A percentile compares a stretch with the other conserved stretches of the same genome.
Conservation (phyloP, 2,797 vertebrate species). For the Trematomus bernacchii region DNA sequence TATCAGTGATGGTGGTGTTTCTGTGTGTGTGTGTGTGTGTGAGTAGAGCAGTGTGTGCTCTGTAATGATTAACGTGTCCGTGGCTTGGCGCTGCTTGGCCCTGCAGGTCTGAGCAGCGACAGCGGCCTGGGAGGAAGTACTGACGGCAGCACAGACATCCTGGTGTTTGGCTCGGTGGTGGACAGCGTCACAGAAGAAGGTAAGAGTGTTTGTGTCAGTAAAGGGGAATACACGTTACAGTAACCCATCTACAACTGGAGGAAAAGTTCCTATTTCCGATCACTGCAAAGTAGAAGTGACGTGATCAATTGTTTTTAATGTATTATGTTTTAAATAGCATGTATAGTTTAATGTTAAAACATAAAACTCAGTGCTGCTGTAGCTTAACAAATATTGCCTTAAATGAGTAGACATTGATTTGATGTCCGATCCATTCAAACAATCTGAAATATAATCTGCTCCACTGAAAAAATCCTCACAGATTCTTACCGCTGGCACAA, state of each 20-base stretch:
- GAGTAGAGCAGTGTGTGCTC: conserved; percentile 1
- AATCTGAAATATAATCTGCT: neutral
- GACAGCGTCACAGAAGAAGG: conserved; percentile 97
- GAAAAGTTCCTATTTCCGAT: neutral
- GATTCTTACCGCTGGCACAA: neutral
- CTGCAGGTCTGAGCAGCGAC: conserved; percentile 97
- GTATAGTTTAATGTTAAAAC: neutral
- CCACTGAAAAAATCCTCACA: neutral
- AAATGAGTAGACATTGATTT: neutral
- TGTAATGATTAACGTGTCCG: conserved; percentile 82
- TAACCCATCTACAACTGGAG: neutral
- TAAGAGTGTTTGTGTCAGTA: conserved; percentile 48
- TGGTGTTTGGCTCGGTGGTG: conserved; percentile 93
- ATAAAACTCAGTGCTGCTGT: neutral
- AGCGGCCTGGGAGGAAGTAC: conserved; percentile 96
- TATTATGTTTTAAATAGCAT: neutral
- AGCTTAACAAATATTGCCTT: neutral
- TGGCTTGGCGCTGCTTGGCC: conserved; percentile 86
- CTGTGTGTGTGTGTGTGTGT: conserved; percentile 6
- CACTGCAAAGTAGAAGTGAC: neutral
- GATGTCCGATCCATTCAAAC: neutral
- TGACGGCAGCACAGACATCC: conserved; percentile 94
- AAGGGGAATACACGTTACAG: neutral
- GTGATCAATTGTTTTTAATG: neutral
- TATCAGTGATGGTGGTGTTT: neutral